Conservation (phyloP, 2,888 invertebrate genomes). For the Drosophila basisetae region DNA sequence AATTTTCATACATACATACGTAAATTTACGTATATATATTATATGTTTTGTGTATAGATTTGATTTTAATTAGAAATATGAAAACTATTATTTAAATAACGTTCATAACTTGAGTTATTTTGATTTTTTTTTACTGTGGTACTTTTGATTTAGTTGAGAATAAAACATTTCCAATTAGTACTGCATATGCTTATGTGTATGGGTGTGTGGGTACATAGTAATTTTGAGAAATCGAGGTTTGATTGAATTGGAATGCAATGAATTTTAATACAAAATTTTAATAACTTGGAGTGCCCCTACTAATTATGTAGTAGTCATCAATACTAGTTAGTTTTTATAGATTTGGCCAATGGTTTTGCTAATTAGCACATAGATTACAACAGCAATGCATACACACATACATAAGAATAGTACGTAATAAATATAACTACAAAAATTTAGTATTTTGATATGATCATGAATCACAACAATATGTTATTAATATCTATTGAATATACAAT, state of each 20-base stretch:
- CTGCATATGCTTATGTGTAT: conserved; percentile 19
- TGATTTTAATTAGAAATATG: conserved; percentile 62
- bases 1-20: conserved; percentile 9
- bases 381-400: conserved; percentile 55
- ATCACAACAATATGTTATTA: conserved; percentile 75
- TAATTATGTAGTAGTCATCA: conserved; percentile 19
- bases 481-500: conserved; percentile 61
- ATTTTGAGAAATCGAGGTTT: conserved; percentile 42
- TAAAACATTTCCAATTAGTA: conserved; percentile 31
- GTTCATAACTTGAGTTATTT: conserved; percentile 55
- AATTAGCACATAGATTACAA: conserved; percentile 58
- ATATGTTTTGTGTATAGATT: conserved; percentile 35
- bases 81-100: conserved; percentile 66
- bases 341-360: conserved; percentile 64
- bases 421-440: conserved; percentile 55
- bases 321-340: conserved; percentile 32
- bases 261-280: conserved; percentile 39
- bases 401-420: conserved; percentile 41
- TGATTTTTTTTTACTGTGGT: conserved; percentile 44
- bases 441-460: conserved; percentile 76
- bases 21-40: conserved; percentile 4
- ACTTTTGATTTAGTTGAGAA: conserved; percentile 55
- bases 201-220: conserved; percentile 22
- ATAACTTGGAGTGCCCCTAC: conserved; percentile 13
- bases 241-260: conserved; percentile 67